phyloP scores from a whole-genome alignment of 2,797 vertebrate species.

The Dendrocincla fuliginosa region DNA sequence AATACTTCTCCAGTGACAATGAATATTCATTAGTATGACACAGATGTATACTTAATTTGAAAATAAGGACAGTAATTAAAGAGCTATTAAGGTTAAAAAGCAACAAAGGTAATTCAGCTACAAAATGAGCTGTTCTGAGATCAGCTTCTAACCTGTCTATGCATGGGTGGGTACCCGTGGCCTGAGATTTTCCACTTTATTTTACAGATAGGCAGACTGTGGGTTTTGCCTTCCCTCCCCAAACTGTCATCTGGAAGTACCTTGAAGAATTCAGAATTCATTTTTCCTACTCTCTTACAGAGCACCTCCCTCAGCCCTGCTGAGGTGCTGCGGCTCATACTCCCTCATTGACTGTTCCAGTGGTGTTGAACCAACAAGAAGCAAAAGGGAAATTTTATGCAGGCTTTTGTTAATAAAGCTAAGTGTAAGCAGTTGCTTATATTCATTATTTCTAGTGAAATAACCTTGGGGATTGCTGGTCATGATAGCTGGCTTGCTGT shows the following conservation, averaged over 20 bases:
- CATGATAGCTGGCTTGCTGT: not conserved
- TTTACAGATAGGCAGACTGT: rapidly evolving
- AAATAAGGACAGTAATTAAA: constrained; percentile 54
- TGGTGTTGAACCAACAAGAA: rapidly evolving
- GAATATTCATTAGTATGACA: constrained; percentile 35
- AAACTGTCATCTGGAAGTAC: not conserved
- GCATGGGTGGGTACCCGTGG: not conserved
- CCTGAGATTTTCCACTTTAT: not conserved
- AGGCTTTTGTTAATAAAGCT: not conserved
- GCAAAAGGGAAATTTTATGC: not conserved
- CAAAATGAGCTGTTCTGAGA: not conserved
- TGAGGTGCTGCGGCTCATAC: rapidly evolving
- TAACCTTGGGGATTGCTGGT: not conserved
- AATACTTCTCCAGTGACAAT: constrained; percentile 4
- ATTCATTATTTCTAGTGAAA: not conserved
- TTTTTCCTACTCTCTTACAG: not conserved
- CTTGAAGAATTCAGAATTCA: not conserved
- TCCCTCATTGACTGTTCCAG: not conserved
- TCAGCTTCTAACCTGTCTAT: not conserved
- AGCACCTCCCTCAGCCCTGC: not conserved
- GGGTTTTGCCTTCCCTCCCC: not conserved
- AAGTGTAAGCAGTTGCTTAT: not conserved
- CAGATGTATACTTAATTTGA: not conserved
- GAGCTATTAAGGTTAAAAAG: constrained; percentile 38
- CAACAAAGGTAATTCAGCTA: constrained; percentile 14